phyloP scores from a whole-genome alignment of 2,888 invertebrate genomes.

The Halictus ligatus region DNA sequence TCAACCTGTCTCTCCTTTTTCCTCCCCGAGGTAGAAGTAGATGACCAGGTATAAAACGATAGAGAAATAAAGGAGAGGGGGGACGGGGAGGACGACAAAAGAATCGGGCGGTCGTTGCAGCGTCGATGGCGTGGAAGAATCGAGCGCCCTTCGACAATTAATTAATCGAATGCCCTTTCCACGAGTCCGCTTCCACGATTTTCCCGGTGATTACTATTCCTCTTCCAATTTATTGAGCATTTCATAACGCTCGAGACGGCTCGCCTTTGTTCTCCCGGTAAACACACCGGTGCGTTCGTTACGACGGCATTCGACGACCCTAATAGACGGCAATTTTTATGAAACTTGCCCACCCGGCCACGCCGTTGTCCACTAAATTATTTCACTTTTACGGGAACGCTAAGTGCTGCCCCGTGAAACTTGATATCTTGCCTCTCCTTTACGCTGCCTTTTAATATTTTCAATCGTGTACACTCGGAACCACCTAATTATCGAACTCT shows the following conservation, averaged over 20 bases:
- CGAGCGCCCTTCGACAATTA: slow-evolving; percentile 50
- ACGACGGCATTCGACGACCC: slow-evolving; percentile 14
- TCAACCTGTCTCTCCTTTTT: slow-evolving; percentile 17
- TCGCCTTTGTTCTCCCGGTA: slow-evolving; percentile 36
- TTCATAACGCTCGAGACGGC: slow-evolving; percentile 56
- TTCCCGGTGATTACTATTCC: slow-evolving; percentile 50
- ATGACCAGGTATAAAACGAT: slow-evolving; percentile 15
- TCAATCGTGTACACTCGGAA: not conserved
- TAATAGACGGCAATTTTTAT: slow-evolving; percentile 13
- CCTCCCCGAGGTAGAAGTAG: slow-evolving; percentile 8
- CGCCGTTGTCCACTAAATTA: not conserved
- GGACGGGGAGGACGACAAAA: slow-evolving; percentile 24
- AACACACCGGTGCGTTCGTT: slow-evolving; percentile 18
- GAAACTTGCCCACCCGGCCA: not conserved
- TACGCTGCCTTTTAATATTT: not conserved
- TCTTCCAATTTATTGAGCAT: slow-evolving; percentile 56
- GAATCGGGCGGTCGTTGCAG: slow-evolving; percentile 33
- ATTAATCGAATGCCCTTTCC: slow-evolving; percentile 57
- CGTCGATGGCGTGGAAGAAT: slow-evolving; percentile 46
- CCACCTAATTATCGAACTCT: too few species aligned
- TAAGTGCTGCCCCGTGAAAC: not conserved
- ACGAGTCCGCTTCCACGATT: slow-evolving; percentile 45
- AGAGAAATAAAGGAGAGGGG: not conserved
- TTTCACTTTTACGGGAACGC: not conserved
- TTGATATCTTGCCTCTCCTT: not conserved